Conservation (phyloP, 2,113 vertebrate genomes). For the Numida meleagris region DNA sequence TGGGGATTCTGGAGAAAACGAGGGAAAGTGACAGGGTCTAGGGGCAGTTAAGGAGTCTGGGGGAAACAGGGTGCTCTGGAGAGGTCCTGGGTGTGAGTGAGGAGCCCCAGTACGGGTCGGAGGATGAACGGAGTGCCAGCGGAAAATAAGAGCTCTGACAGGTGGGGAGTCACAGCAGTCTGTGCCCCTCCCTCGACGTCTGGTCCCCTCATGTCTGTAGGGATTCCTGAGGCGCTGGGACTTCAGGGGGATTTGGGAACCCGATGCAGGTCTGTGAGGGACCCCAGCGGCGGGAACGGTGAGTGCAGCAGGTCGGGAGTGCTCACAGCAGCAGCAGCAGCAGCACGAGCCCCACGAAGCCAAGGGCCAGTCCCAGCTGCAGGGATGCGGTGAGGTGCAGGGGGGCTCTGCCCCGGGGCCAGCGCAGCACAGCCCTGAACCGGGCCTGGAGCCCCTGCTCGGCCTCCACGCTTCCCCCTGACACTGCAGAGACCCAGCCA, state of each 20-base stretch:
- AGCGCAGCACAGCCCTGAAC: conserved; percentile 7
- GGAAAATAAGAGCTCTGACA: neutral
- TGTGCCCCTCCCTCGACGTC: neutral
- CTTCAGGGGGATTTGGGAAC: neutral
- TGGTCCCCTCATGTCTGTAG: neutral
- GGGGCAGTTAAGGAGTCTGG: neutral
- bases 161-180: neutral
- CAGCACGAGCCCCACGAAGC: neutral
- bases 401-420: rapidly evolving
- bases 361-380: neutral
- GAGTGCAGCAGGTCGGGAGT: neutral
- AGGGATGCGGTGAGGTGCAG: rapidly evolving
- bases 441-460: neutral
- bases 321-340: conserved; percentile 26
- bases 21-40: neutral
- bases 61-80: neutral
- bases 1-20: neutral
- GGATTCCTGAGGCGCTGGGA: neutral
- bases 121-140: neutral
- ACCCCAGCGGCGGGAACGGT: neutral
- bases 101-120: neutral
- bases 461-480: neutral
- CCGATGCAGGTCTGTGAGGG: neutral
- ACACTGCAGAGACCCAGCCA: neutral
- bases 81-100: neutral